Percentiles rank a stretch among this genome's conserved stretches.
Conservation (phyloP, 1,140 invertebrate species). For the Drosophila guanche region DNA sequence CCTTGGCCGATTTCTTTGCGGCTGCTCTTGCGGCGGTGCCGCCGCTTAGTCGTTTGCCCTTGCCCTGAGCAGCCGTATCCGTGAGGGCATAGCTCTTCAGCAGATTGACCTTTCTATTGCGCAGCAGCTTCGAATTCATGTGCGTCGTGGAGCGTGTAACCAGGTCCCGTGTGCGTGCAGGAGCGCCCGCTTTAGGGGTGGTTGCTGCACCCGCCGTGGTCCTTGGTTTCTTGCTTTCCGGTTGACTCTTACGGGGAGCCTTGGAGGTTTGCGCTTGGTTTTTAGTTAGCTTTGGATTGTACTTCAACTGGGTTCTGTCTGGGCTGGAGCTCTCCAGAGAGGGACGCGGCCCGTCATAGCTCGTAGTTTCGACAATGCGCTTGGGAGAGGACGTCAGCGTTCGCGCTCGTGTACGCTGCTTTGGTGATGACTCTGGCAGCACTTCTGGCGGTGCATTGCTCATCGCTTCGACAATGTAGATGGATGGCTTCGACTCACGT, state of each 20-base stretch:
- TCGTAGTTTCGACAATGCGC: neutral
- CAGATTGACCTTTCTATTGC: conserved; percentile 65
- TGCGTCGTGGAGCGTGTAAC: conserved; percentile 65
- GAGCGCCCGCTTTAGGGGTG: conserved; percentile 24
- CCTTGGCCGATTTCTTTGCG: conserved; percentile 23
- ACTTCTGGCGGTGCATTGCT: conserved; percentile 24
- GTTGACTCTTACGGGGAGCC: too few relatives aligned
- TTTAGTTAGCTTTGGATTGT: too few relatives aligned
- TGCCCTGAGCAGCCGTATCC: conserved; percentile 22
- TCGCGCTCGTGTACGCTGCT: neutral
- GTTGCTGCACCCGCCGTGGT: too few relatives aligned
- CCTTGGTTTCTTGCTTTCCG: too few relatives aligned
- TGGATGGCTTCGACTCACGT: conserved; percentile 71
- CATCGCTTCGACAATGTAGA: conserved; percentile 70
- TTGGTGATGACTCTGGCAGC: neutral
- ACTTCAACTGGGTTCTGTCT: too few relatives aligned
- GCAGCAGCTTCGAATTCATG: conserved; percentile 65
- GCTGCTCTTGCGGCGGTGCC: conserved; percentile 7
- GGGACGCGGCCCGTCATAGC: conserved; percentile 3
- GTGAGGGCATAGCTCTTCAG: conserved; percentile 64
- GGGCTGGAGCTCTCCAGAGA: conserved; percentile 2
- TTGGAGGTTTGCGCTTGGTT: too few relatives aligned
- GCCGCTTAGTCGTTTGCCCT: conserved; percentile 45
- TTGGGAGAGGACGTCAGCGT: too few relatives aligned
- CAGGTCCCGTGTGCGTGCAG: conserved; percentile 39